Base-by-base conservation (phyloP, 1,140 invertebrate species). In the Anoplolepis gracilipes region DNA sequence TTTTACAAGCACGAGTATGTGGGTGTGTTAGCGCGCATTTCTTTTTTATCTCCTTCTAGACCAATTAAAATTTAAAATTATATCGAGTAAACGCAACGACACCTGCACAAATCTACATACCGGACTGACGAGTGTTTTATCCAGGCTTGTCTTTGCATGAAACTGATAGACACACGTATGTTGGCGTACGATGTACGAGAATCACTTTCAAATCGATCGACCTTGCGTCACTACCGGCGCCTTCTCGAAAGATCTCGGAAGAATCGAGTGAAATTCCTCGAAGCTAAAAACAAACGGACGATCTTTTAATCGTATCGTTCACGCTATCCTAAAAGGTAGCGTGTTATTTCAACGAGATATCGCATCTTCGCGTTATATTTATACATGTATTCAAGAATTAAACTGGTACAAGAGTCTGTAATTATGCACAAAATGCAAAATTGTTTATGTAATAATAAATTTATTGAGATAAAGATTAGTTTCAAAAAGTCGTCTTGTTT, bases 81-180 rank as follows among this genome's bases (percentile, higher is more conserved):
- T 87, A 59, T 77, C 73, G 28, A 55, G 57, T 33, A 62, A 84
- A 84, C 73, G 81, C 77, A 84, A 77, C 89, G 91, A 92, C 91
- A 93, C 88, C 90, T 92, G 91, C 88, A 86, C 89, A 87, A 92
- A 93, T 93, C 91, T 93, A 91, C 92, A 92, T 93, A 93, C 92
- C 87, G 89, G 88, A 91, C 91, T 88, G 86, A 87, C 92, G 86
- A 87, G 90, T 88, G 87, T 81, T 76, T 39, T 65, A 73, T 86
- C 77, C 59, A 89, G 61, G 57, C 73, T 67, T 81, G 88, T 42
- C 87, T 81, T 89, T 86, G 61, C 72, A 53, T 53, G 36, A 76
- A 42, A 33, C 42, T 72, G 59, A 88, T 64, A 59, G 36, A 82
- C 49, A 76, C 75, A 53, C 39, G 39, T 82, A 87, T 64, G 67